Conservation (phyloP, 2,113 vertebrate genomes). For the Oncorhynchus nerka region DNA sequence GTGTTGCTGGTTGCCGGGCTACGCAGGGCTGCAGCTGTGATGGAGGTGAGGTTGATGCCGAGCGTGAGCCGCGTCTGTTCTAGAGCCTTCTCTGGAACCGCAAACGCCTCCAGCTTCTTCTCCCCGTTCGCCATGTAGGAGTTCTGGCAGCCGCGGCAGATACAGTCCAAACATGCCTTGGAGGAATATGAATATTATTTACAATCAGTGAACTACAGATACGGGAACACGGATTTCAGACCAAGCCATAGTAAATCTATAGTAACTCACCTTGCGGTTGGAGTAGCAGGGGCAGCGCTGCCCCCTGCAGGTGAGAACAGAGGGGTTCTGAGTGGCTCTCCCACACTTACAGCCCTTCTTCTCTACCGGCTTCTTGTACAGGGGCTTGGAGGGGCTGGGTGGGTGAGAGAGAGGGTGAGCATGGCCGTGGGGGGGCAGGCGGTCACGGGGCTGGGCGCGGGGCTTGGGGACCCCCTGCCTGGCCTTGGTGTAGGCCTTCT, state of each 20-base stretch:
- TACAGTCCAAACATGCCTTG: conserved; percentile 95
- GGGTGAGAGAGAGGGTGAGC: conserved; percentile 74
- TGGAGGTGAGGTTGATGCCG: conserved; percentile 99
- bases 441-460: conserved; percentile 90
- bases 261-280: conserved; percentile 85
- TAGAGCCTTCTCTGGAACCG: conserved; percentile 98
- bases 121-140: conserved; percentile 99
- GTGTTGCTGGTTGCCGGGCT: conserved; percentile 85
- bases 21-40: conserved; percentile 88
- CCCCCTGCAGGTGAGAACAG: conserved; percentile 98
- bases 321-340: conserved; percentile 98
- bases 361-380: conserved; percentile 97
- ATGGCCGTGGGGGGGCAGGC: conserved; percentile 81
- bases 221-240: too few relatives aligned
- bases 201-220: too few relatives aligned
- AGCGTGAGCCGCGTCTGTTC: conserved; percentile 98
- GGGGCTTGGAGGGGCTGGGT: conserved; percentile 93
- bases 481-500: conserved; percentile 93
- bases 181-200: too few relatives aligned
- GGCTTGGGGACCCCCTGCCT: conserved; percentile 90
- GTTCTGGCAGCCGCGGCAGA: conserved; percentile 99
- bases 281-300: conserved; percentile 99
- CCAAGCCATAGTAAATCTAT: background rate
- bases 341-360: conserved; percentile 99
- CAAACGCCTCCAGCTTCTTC: conserved; percentile 99